These are phyloP conservation scores for Crocidura indochinensis DNA, from an alignment of 2,797 vertebrate species.

Conservation along the genomic window DNA sequence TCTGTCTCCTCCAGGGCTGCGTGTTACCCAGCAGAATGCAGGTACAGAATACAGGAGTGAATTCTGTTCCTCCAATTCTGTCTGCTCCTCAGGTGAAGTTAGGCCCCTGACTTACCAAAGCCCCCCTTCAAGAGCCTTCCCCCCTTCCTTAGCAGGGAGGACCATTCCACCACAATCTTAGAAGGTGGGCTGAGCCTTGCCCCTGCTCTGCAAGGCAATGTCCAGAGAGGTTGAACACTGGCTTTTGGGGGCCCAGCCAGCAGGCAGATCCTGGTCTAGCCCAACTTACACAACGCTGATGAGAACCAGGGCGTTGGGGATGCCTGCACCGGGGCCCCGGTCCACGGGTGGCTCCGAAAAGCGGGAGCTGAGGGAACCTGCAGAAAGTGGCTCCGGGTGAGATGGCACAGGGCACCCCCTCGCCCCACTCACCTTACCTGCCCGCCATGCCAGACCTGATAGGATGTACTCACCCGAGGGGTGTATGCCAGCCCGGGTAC, in stretches of 20 bases:
- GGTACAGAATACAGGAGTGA: too few species aligned
- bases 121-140: too few species aligned
- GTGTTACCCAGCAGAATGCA: too few species aligned
- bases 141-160: too few species aligned
- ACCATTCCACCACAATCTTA: too few species aligned
- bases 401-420: neutral
- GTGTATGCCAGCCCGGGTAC: slow-evolving; percentile 81
- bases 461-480: slow-evolving; percentile 77
- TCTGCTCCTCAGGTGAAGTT: too few species aligned
- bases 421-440: slow-evolving; percentile 67
- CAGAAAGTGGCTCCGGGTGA: slow-evolving; percentile 34
- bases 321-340: slow-evolving; percentile 87
- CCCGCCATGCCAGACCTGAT: slow-evolving; percentile 11
- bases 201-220: neutral
- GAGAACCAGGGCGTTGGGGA: slow-evolving; percentile 94
- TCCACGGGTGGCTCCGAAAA: slow-evolving; percentile 84
- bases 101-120: too few species aligned
- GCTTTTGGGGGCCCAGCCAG: neutral
- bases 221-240: neutral
- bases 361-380: slow-evolving; percentile 88
- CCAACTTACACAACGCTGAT: slow-evolving; percentile 95
- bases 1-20: neutral
- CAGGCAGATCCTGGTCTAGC: neutral
- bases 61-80: too few species aligned
- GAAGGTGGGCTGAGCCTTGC: neutral